These are phyloP conservation scores for Thymelicus sylvestris DNA, from an alignment of 2,888 invertebrate species.

Conservation along the genomic window DNA sequence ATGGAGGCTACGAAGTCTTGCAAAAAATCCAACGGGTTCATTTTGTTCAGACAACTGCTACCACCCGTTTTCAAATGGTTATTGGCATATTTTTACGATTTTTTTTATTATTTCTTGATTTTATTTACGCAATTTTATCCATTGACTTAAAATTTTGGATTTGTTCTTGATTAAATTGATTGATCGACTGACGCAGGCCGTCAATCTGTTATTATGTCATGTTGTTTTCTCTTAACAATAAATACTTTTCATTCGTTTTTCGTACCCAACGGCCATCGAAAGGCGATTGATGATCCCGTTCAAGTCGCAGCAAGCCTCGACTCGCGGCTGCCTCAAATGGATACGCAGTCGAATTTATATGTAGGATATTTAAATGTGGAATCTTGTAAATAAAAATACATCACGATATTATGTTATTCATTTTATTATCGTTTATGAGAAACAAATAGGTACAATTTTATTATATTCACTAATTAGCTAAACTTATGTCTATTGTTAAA, in stretches of 20 bases:
- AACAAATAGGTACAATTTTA: background rate
- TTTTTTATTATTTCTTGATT: constrained; percentile 18
- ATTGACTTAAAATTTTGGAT: constrained; percentile 25
- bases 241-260: background rate
- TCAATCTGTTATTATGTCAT: background rate
- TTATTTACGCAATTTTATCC: constrained; percentile 22
- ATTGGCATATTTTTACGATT: constrained; percentile 23
- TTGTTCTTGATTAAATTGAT: constrained; percentile 21
- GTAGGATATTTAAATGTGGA: no score
- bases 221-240: background rate
- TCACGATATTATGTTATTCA: background rate
- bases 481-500: background rate
- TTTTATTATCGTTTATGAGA: background rate
- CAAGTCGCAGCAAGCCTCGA: no score
- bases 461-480: background rate
- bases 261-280: no score
- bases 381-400: no score
- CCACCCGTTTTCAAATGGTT: constrained; percentile 16
- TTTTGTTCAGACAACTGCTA: constrained; percentile 42
- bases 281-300: no score
- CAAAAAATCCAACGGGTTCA: constrained; percentile 66
- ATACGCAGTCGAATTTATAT: no score
- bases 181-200: background rate
- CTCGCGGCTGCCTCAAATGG: no score
- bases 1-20: constrained; percentile 58